These are phyloP conservation scores for Ectemnius cavifrons DNA, from an alignment of 2,888 invertebrate genomes.

Conservation along the genomic window DNA sequence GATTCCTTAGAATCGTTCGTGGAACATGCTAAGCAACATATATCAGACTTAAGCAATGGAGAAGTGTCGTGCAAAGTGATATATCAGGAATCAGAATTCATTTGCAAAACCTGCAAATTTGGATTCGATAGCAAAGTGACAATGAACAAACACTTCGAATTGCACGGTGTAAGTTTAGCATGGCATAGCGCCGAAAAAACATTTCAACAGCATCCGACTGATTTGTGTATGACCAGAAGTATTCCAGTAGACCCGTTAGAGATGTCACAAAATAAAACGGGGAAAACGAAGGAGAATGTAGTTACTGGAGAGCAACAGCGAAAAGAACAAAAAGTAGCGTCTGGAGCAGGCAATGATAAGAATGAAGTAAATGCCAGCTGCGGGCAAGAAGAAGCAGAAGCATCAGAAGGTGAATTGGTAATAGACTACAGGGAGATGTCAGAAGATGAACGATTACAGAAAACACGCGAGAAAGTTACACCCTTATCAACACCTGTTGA, in stretches of 20 bases:
- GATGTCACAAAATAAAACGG: not conserved
- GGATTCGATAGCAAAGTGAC: constrained; percentile 47
- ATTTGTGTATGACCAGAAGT: not conserved
- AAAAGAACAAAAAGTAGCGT: not conserved
- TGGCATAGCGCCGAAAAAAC: not conserved
- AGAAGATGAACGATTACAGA: not conserved
- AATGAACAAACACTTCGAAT: constrained; percentile 49
- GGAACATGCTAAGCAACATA: constrained; percentile 25
- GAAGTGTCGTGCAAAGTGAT: constrained; percentile 18
- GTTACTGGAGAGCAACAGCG: not conserved
- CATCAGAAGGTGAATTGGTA: constrained; percentile 27
- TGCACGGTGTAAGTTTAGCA: constrained; percentile 10
- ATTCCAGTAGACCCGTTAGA: not conserved
- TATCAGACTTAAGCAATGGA: not conserved
- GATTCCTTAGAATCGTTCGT: constrained; percentile 15
- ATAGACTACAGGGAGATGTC: constrained; percentile 12
- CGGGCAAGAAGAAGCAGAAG: constrained; percentile 20
- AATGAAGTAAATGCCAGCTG: not conserved
- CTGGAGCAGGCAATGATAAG: not conserved
- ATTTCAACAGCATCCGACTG: not conserved
- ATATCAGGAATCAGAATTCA: constrained; percentile 31
- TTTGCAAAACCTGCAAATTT: constrained; percentile 53
- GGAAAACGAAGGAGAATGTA: not conserved
- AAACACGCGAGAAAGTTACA: not conserved
- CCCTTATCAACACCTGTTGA: not conserved